Evolutionary conservation across 2,113 vertebrate genomes (phyloP).

Genomic region (Malurus elegans): DNA sequence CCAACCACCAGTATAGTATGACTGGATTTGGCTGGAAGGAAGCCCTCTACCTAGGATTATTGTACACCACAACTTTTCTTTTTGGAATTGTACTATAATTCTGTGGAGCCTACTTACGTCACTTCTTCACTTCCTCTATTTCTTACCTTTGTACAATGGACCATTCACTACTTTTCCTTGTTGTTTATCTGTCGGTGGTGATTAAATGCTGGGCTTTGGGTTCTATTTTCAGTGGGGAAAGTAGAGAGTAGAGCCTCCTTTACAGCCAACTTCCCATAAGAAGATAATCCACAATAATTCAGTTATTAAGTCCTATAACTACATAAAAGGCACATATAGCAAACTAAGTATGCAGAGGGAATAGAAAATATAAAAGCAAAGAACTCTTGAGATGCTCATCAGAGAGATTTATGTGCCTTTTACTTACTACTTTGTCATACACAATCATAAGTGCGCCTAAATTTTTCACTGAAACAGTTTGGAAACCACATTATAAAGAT

Average conservation of each 20-base stretch:
- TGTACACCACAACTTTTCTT: neutral
- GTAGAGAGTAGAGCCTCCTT: neutral
- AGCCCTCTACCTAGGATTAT: neutral
- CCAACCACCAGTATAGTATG: neutral
- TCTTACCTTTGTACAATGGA: neutral
- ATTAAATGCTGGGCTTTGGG: neutral
- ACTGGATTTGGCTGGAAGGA: neutral
- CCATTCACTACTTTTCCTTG: neutral
- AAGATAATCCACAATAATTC: neutral
- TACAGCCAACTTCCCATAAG: neutral
- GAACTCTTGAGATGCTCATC: neutral
- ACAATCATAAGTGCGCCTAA: neutral
- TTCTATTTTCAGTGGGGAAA: neutral
- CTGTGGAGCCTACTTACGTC: fast-evolving
- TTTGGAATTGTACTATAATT: neutral
- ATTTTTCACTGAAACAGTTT: neutral
- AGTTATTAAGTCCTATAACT: neutral
- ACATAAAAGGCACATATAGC: neutral
- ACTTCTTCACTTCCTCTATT: neutral
- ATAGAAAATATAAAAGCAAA: neutral
- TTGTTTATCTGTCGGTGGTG: neutral
- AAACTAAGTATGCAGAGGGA: neutral
- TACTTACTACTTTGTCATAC: neutral
- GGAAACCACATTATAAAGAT: neutral
- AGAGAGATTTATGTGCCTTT: neutral